phyloP scores from a whole-genome alignment of 64 coral and sea anemone genomes.

The Dendronephthya gigantea region DNA sequence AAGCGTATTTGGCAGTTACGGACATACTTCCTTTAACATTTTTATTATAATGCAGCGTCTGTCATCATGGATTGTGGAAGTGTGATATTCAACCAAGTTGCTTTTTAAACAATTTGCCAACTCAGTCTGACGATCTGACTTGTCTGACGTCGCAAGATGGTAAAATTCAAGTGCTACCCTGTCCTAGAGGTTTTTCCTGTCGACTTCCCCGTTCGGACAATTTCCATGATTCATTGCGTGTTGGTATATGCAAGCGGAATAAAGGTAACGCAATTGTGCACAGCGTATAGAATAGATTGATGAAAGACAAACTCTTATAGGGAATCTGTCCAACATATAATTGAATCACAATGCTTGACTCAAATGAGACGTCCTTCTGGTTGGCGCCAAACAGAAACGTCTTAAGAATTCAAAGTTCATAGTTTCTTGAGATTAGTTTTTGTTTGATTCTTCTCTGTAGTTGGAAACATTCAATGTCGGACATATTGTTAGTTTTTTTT shows the following conservation, averaged over 20 bases:
- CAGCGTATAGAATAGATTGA: too few species aligned
- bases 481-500: too few species aligned
- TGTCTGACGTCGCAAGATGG: background rate
- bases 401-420: too few species aligned
- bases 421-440: too few species aligned
- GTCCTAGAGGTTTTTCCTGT: background rate
- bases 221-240: background rate
- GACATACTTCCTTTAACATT: background rate
- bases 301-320: too few species aligned
- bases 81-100: background rate
- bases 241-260: background rate
- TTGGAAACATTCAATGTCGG: too few species aligned
- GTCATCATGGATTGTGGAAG: background rate
- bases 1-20: too few species aligned
- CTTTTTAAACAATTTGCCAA: background rate
- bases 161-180: background rate
- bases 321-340: too few species aligned
- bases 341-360: too few species aligned
- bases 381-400: too few species aligned
- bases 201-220: background rate
- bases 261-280: background rate
- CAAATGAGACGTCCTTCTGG: too few species aligned
- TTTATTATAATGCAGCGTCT: background rate
- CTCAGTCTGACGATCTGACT: background rate
- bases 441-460: too few species aligned